Percentiles rank a stretch among this genome's conserved stretches.
phyloP scores from a whole-genome alignment of 92 coral and sea anemone species.

The Epizoanthus ramosus region DNA sequence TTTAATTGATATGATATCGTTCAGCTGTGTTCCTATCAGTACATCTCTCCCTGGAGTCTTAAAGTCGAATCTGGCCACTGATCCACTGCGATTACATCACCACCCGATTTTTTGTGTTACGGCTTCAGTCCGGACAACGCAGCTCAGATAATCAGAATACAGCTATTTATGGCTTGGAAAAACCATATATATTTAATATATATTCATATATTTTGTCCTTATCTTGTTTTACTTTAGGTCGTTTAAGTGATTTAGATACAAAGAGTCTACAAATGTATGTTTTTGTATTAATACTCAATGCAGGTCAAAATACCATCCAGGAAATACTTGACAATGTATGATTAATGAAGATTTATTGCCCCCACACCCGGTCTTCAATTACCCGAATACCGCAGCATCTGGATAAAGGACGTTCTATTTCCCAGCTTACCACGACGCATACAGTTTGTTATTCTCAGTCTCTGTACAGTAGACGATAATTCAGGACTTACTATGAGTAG shows the following conservation, averaged over 20 bases:
- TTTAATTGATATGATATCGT: constrained; percentile 20
- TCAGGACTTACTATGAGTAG: not conserved
- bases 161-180: not conserved
- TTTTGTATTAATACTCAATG: not conserved
- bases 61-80: not conserved
- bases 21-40: constrained; percentile 5
- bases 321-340: constrained; percentile 31
- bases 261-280: not conserved
- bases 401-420: constrained; percentile 31
- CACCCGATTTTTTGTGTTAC: no score
- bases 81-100: not conserved
- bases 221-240: not conserved
- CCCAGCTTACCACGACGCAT: constrained; percentile 13
- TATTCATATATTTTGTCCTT: not conserved
- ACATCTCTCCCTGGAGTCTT: not conserved
- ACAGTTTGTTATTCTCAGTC: constrained; percentile 10
- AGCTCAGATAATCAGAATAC: not conserved
- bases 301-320: constrained; percentile 18
- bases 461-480: not conserved
- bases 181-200: not conserved
- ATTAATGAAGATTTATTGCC: constrained; percentile 48
- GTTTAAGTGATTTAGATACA: not conserved
- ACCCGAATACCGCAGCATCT: constrained; percentile 19
- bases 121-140: not conserved
- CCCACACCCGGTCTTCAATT: constrained; percentile 41